Base-by-base conservation (phyloP, 2,888 invertebrate species). In the Tachina grossa region DNA sequence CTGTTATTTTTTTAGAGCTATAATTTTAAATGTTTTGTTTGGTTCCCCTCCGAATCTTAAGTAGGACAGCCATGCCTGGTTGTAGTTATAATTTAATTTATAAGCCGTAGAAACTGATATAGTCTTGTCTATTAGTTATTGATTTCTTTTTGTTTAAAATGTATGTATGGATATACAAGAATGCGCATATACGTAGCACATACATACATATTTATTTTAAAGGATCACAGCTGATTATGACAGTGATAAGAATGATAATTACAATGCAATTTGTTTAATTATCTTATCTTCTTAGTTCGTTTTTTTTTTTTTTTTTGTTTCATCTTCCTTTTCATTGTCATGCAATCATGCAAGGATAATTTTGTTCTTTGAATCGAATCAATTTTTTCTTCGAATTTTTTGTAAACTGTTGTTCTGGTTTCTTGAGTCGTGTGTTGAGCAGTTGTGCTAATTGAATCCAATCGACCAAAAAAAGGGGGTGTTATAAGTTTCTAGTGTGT, bases 111-210 rank as follows among this genome's bases (percentile, higher is more conserved):
- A 11, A 57, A 22, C 22, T 41, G 51, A 69, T 68, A 45, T 49
- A 65, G 65, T 63, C 77, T 71, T 83, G 45, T 77, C 71, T 77
- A 83, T 83, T 82, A 31, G 65, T 63, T 76, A 71, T 82, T 76
- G 69, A 71, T 72, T 72, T 83, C 57, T 81, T 41, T 51, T 43
- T 63, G 13, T 63, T 16, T 9, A 45, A 47, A 65, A 65, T 47
- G 11, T 65, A 19, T 65, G 45, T 8, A 43, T 6, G 39, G 6
- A 31, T 31, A 31, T 31, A 31, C 4, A 31, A 31, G 31, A 31
- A 31, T 31, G 4, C 31, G 31, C 31, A 31, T 31, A 31, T 31
- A 31, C 31, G 10, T 61, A 22, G 19, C 19, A 10, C 16, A 43
- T 45, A 43, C 43, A 75, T 75, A 14, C n/a, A 22, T 57, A 51